phyloP scores from a whole-genome alignment of 2,797 vertebrate species.

The Synaphobranchus kaupii region DNA sequence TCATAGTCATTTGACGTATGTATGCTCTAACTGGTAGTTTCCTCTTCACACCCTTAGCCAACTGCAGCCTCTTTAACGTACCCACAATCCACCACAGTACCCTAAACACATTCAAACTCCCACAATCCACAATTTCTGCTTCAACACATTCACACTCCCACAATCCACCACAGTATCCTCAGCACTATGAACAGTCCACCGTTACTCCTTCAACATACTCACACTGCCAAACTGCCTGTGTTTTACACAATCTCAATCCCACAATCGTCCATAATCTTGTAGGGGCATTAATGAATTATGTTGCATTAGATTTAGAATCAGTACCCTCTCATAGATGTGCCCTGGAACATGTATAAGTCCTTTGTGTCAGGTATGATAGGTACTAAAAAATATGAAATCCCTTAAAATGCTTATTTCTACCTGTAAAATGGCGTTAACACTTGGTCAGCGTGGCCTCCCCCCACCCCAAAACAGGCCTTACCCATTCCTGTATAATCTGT shows the following conservation, averaged over 20 bases:
- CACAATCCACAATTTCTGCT: not conserved
- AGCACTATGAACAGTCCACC: conserved; percentile 22
- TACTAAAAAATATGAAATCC: not conserved
- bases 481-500: conserved; percentile 73
- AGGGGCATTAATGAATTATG: not conserved
- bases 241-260: not conserved
- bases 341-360: conserved; percentile 60
- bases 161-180: conserved; percentile 30
- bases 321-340: not conserved
- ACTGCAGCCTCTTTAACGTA: conserved; percentile 43
- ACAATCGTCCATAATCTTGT: conserved; percentile 34
- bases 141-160: not conserved
- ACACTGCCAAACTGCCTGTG: not conserved
- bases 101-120: conserved; percentile 41
- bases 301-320: conserved; percentile 22
- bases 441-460: conserved; percentile 53
- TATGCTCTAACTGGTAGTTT: conserved; percentile 27
- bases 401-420: not conserved
- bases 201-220: conserved; percentile 28
- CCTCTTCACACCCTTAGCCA: conserved; percentile 37
- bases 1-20: conserved; percentile 6
- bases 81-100: conserved; percentile 40
- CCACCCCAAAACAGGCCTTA: conserved; percentile 70
- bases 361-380: conserved; percentile 67
- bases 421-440: conserved; percentile 60